Percentiles rank a stretch among this genome's conserved stretches.
Conservation (phyloP, 2,888 invertebrate genomes). For the Melipona bicolor region DNA sequence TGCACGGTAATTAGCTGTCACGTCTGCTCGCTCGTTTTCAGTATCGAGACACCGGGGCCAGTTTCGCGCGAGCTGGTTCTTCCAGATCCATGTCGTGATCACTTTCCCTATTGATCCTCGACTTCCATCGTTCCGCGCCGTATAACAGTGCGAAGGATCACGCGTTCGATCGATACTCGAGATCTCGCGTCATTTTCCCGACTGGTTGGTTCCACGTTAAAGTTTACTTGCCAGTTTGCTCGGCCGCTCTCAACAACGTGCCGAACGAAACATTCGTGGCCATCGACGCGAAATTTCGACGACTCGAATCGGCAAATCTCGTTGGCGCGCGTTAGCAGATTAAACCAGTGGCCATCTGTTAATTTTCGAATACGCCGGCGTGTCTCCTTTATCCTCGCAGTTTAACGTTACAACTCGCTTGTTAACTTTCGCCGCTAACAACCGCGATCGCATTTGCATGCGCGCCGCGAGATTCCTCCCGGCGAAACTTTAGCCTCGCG, state of each 20-base stretch:
- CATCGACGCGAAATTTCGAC: background rate
- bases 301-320: background rate
- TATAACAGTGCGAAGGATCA: background rate
- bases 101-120: background rate
- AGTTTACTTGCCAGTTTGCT: too few species aligned
- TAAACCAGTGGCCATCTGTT: background rate
- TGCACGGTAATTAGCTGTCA: slow-evolving; percentile 29
- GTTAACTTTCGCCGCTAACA: slow-evolving; percentile 1
- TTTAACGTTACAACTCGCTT: background rate
- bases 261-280: too few species aligned
- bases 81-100: background rate
- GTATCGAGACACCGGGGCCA: background rate
- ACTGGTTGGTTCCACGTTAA: too few species aligned
- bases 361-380: background rate
- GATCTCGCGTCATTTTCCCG: background rate
- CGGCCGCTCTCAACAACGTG: too few species aligned
- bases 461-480: background rate
- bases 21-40: background rate
- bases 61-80: background rate
- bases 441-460: slow-evolving; percentile 10
- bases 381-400: background rate
- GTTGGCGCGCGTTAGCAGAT: background rate
- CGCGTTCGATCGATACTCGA: slow-evolving; percentile 15
- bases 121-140: background rate
- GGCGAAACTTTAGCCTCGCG: background rate